These are phyloP conservation scores for Tetranychus urticae DNA, from an alignment of 1,140 invertebrate species.

Conservation along the genomic window DNA sequence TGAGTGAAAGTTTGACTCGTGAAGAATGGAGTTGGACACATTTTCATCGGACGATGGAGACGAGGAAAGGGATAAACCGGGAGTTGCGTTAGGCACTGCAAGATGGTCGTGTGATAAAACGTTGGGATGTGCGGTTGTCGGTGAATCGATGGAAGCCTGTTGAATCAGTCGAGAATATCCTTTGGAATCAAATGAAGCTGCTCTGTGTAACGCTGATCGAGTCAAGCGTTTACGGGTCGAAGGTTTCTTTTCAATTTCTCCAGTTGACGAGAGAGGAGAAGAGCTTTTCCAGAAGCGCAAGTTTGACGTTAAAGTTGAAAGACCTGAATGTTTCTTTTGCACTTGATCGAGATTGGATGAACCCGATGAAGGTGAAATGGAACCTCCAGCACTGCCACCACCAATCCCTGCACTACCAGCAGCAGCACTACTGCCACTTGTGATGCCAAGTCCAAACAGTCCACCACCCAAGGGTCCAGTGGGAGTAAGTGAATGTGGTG, in stretches of 20 bases:
- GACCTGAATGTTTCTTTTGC: not conserved
- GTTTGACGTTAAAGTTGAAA: not conserved
- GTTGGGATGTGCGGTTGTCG: not conserved
- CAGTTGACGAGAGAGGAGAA: not conserved
- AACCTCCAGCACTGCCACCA: not conserved
- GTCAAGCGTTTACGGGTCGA: not conserved
- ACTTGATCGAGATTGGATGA: not conserved
- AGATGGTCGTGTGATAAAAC: too few relatives aligned
- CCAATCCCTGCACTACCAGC: not conserved
- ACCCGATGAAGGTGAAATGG: not conserved
- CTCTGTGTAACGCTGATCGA: constrained; percentile 4
- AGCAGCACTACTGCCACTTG: not conserved
- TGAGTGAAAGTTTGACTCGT: too few relatives aligned
- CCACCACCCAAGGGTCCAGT: not conserved
- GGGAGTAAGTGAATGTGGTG: not conserved
- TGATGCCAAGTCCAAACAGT: not conserved
- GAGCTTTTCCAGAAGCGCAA: constrained; percentile 8
- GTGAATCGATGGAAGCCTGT: constrained; percentile 2
- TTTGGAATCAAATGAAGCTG: constrained; percentile 7
- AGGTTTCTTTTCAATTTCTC: not conserved
- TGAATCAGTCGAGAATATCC: constrained; percentile 8
- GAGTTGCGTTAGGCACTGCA: too few relatives aligned
- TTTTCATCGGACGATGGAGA: too few relatives aligned
- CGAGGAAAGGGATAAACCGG: too few relatives aligned
- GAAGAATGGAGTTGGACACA: too few relatives aligned